Conservation (phyloP, 2,797 vertebrate genomes). For the Meriones psammophilus region DNA sequence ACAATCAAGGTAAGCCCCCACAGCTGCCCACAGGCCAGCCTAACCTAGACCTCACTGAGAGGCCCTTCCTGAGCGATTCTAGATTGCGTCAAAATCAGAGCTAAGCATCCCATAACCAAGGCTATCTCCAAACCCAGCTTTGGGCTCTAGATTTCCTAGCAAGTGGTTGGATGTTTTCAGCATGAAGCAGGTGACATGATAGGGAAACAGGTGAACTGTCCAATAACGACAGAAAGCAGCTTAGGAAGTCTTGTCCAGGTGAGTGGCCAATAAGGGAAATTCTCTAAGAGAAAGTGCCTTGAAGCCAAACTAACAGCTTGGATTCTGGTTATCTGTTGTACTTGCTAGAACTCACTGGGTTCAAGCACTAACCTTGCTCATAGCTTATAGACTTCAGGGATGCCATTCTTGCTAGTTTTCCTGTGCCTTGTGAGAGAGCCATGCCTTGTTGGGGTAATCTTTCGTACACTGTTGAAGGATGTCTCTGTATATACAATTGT, state of each 20-base stretch:
- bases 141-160: not conserved
- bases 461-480: too few relatives aligned
- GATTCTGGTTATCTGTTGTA: not conserved
- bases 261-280: not conserved
- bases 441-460: too few relatives aligned
- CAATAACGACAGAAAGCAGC: not conserved
- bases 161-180: not conserved
- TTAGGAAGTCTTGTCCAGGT: not conserved
- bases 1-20: not conserved
- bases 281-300: not conserved
- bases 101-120: not conserved
- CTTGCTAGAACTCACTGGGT: constrained; percentile 19
- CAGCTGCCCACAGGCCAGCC: not conserved
- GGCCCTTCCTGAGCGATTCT: not conserved
- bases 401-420: not conserved
- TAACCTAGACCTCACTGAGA: not conserved
- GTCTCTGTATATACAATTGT: too few relatives aligned
- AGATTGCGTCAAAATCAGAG: not conserved
- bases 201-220: not conserved
- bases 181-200: not conserved
- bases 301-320: not conserved
- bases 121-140: not conserved
- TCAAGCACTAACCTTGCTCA: not conserved
- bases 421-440: not conserved
- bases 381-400: too few relatives aligned